Evolutionary conservation across 1,140 invertebrate genomes (phyloP).

Genomic region (Nephotettix cincticeps): DNA sequence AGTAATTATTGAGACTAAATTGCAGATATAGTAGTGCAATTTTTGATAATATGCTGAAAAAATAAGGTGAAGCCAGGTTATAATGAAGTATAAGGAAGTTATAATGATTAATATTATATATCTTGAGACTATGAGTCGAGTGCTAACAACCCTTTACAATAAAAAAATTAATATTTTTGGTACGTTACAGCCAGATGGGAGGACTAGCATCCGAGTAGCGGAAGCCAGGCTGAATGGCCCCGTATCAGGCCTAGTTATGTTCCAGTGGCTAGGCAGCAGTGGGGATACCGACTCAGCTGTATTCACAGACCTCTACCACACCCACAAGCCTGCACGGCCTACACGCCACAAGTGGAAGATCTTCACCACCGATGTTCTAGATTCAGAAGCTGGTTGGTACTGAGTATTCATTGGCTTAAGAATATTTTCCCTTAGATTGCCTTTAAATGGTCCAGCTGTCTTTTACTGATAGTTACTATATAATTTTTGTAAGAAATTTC

Average conservation of each 20-base stretch:
- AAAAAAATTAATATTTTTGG: no score
- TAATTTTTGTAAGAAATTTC: no score
- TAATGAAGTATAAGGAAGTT: not conserved
- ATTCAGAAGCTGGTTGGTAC: slow-evolving; percentile 70
- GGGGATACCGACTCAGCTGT: slow-evolving; percentile 74
- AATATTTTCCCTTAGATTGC: no score
- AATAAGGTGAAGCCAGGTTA: no score
- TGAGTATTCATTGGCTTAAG: no score
- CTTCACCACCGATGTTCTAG: slow-evolving; percentile 86
- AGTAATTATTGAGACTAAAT: no score
- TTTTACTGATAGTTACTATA: no score
- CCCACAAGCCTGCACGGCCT: slow-evolving; percentile 52
- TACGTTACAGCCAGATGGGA: slow-evolving; percentile 55
- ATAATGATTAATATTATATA: not conserved
- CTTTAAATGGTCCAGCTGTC: no score
- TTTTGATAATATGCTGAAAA: no score
- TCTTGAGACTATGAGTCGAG: not conserved
- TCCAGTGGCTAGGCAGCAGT: slow-evolving; percentile 71
- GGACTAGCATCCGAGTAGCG: slow-evolving; percentile 73
- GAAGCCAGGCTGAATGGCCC: slow-evolving; percentile 78
- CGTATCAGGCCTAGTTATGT: slow-evolving; percentile 76
- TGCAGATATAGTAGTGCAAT: no score
- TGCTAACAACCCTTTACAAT: no score
- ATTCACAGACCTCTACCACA: slow-evolving; percentile 68
- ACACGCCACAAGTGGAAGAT: slow-evolving; percentile 86